A percentile compares a stretch with the other conserved stretches of the same genome.
Conservation (phyloP, 1,140 invertebrate species). For the Episyrphus balteatus region DNA sequence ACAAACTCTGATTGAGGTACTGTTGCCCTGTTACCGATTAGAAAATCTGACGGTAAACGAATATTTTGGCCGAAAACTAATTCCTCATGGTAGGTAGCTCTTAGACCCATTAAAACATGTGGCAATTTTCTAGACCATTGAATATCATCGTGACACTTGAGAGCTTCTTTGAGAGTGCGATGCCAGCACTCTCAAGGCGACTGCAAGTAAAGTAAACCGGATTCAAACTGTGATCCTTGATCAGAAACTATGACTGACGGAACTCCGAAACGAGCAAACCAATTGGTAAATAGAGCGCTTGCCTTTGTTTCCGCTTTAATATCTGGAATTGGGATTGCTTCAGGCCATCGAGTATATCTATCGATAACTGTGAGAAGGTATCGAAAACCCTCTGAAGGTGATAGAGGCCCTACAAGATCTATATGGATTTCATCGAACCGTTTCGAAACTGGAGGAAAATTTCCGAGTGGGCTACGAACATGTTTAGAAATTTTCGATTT, state of each 20-base stretch:
- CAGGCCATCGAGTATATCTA: slow-evolving; percentile 1
- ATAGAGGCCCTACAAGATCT: slow-evolving; percentile 40
- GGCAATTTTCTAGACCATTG: slow-evolving; percentile 24
- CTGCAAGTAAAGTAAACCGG: slow-evolving; percentile 13
- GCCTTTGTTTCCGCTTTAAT: slow-evolving; percentile 21
- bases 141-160: slow-evolving; percentile 1
- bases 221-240: slow-evolving; percentile 24
- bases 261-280: slow-evolving; percentile 24
- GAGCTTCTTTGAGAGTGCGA: slow-evolving; percentile 19
- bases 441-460: slow-evolving; percentile 6
- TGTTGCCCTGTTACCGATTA: too few species aligned
- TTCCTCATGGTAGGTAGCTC: slow-evolving; percentile 19
- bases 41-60: slow-evolving; percentile 15
- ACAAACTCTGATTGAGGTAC: too few species aligned
- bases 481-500: slow-evolving; percentile 15
- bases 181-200: slow-evolving; percentile 20
- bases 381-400: slow-evolving; percentile 16
- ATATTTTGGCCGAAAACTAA: slow-evolving; percentile 28
- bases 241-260: slow-evolving; percentile 18
- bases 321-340: slow-evolving; percentile 32
- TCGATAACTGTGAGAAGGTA: slow-evolving; percentile 39
- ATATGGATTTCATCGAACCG: slow-evolving; percentile 39
- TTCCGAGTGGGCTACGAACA: slow-evolving; percentile 9
- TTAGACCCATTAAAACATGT: slow-evolving; percentile 23
- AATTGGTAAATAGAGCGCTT: slow-evolving; percentile 16